Base-by-base conservation (phyloP, 2,888 invertebrate species). In the Sepioteuthis lessoniana region DNA sequence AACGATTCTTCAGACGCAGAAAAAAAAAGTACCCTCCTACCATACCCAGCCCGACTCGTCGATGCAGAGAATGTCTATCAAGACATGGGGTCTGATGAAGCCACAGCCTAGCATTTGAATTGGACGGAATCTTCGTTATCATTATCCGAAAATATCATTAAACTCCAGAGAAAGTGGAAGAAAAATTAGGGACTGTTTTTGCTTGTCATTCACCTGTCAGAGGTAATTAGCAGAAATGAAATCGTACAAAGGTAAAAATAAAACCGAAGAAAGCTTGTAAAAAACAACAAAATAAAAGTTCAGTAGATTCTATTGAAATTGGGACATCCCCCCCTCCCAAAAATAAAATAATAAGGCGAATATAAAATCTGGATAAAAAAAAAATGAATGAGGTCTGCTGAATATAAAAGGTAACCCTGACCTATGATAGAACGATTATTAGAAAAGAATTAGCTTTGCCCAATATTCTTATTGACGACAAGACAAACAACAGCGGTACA, bases 51-150 rank as follows among this genome's bases (percentile, higher is more conserved):
- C n/a, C 76, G 10, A 10, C n/a, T 31, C 31, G 76, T 76, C n/a
- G 76, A 76, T 76, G 31, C 31, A n/a, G 13, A 76, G n/a, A 76
- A 76, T 76, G 31, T 76, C 31, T 76, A 76, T 76, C 31, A 76
- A 76, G 76, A 76, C 76, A 76, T 76, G n/a, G 76, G 76, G 31
- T n/a, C n/a, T 76, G 76, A 19, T 76, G 76, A 76, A 76, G 76
- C 76, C 76, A 76, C 76, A 76, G 76, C 76, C 76, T 76, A 76
- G n/a, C 76, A 76, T 76, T 76, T 76, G 76, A 76, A 76, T 76
- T 31, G 76, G 76, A 76, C 76, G 31, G 76, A 76, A 76, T 76
- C 76, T 76, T 76, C n/a, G 76, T 76, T 76, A 76, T 76, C 76
- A 76, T 76, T 76, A 60, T 76, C 31, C 76, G 76, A 76, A 76